Conservation (phyloP, 2,797 vertebrate genomes). For the Meda fulgida region DNA sequence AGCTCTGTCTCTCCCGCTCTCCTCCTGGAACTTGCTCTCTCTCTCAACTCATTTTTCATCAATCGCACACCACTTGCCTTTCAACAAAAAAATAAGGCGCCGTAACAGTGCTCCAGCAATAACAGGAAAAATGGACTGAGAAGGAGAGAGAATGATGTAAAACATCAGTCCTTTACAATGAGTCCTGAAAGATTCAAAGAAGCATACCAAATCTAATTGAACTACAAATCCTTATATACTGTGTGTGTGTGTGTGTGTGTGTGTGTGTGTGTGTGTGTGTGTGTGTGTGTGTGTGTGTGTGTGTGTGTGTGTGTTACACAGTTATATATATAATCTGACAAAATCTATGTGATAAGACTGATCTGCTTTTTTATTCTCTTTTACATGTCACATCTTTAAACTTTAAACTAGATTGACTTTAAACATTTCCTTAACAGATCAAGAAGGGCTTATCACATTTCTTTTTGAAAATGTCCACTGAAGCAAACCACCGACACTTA, state of each 20-base stretch:
- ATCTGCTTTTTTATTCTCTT: not conserved
- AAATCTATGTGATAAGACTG: not conserved
- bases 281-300: too few relatives aligned
- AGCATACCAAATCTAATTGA: conserved; percentile 8
- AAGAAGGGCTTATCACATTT: conserved; percentile 35
- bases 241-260: too few relatives aligned
- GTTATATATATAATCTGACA: not conserved
- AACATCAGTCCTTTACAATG: conserved; percentile 5
- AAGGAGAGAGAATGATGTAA: conserved; percentile 12
- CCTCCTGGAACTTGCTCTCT: conserved; percentile 36
- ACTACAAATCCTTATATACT: not conserved
- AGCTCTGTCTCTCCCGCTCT: conserved; percentile 50
- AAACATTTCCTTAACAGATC: conserved; percentile 17
- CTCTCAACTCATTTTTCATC: conserved; percentile 49
- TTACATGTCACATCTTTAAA: not conserved
- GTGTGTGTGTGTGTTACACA: too few relatives aligned
- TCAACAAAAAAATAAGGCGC: conserved; percentile 72
- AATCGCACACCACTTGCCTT: conserved; percentile 56
- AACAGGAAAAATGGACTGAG: conserved; percentile 59
- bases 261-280: too few relatives aligned
- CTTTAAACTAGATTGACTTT: conserved; percentile 29
- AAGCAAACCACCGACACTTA: conserved; percentile 58
- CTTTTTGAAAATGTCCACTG: conserved; percentile 62
- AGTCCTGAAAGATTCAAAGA: conserved; percentile 14
- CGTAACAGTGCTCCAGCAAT: conserved; percentile 74